These are phyloP conservation scores for Globicephala melas DNA, from an alignment of 2,113 vertebrate genomes.

Conservation along the genomic window DNA sequence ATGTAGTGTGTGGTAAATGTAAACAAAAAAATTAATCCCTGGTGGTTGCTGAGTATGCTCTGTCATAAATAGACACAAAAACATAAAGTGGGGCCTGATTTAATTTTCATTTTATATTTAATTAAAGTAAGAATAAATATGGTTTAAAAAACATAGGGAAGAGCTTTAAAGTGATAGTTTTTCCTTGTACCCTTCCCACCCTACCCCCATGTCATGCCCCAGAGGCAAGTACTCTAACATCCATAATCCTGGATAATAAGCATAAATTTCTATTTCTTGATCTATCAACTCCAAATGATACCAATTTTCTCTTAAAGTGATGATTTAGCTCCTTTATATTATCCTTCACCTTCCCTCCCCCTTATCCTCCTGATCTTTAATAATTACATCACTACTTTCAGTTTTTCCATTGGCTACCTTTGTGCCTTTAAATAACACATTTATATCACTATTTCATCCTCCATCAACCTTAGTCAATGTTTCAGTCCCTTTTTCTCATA, in stretches of 20 bases:
- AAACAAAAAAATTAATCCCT: background rate
- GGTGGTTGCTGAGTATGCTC: background rate
- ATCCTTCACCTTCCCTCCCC: background rate
- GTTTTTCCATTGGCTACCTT: background rate
- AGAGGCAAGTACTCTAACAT: background rate
- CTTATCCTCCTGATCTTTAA: background rate
- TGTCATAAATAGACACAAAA: background rate
- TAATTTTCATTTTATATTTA: background rate
- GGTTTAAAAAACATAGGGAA: background rate
- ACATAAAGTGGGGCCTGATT: background rate
- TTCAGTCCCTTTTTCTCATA: background rate
- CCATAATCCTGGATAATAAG: background rate
- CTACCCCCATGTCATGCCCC: background rate
- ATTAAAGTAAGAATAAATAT: background rate
- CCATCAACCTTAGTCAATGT: background rate
- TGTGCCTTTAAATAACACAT: background rate
- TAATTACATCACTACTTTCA: background rate
- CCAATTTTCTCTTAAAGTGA: background rate
- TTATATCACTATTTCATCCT: background rate
- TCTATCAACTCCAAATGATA: background rate
- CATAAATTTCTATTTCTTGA: background rate
- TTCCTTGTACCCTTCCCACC: background rate
- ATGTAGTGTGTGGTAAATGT: background rate
- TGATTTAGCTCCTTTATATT: background rate
- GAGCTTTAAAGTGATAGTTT: background rate